A percentile compares a stretch with the other conserved stretches of the same genome.
phyloP scores from a whole-genome alignment of 2,113 vertebrate species.

The Speoplatyrhinus poulsoni region DNA sequence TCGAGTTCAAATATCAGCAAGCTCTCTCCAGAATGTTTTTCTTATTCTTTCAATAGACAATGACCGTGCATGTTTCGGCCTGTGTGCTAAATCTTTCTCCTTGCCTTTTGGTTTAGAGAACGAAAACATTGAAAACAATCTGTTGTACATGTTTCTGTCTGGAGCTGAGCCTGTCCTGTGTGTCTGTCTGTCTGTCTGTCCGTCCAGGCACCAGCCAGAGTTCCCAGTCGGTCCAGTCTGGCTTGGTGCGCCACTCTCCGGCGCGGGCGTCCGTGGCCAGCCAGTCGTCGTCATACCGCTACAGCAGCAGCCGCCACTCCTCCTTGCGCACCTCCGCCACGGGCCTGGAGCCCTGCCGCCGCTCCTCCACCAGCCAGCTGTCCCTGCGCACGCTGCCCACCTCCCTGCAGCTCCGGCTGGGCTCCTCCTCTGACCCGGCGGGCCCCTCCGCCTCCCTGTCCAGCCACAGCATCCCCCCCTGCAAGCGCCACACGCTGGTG shows the following conservation, averaged over 20 bases:
- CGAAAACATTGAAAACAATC: too few species aligned
- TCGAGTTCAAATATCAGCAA: too few species aligned
- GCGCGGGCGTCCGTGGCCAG: slow-evolving; percentile 93
- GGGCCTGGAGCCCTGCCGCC: slow-evolving; percentile 92
- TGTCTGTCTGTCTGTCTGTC: too few species aligned
- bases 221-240: slow-evolving; percentile 91
- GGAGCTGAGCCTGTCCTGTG: too few species aligned
- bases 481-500: slow-evolving; percentile 91
- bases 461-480: slow-evolving; percentile 96
- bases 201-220: slow-evolving; percentile 93
- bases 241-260: slow-evolving; percentile 92
- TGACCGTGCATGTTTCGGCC: too few species aligned
- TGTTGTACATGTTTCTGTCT: too few species aligned
- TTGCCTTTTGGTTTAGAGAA: too few species aligned
- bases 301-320: slow-evolving; percentile 93
- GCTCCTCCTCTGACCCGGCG: slow-evolving; percentile 83
- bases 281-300: slow-evolving; percentile 95
- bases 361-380: slow-evolving; percentile 96
- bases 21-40: too few species aligned
- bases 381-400: slow-evolving; percentile 93
- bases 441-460: slow-evolving; percentile 91
- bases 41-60: too few species aligned
- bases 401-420: slow-evolving; percentile 93
- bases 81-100: too few species aligned
- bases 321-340: slow-evolving; percentile 91